Evolutionary conservation across 1,140 invertebrate species (phyloP).

Genomic region (Drosophila repleta): DNA sequence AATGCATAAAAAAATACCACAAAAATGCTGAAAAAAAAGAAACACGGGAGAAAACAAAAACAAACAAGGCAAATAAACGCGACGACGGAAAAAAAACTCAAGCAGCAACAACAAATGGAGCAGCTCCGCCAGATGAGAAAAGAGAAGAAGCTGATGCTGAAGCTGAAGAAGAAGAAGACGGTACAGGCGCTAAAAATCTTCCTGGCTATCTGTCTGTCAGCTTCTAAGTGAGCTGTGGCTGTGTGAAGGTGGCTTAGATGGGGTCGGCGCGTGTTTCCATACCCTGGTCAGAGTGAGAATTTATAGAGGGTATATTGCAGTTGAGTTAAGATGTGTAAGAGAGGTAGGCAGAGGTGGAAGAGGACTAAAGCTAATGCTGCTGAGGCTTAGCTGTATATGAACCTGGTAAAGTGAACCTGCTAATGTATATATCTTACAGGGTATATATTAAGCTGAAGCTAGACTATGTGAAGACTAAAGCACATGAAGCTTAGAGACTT

Average conservation of each 20-base stretch:
- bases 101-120: constrained; percentile 20
- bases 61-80: constrained; percentile 32
- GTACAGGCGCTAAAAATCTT: neutral
- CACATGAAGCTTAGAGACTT: too few species aligned
- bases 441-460: too few species aligned
- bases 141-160: neutral
- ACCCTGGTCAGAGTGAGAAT: neutral
- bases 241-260: neutral
- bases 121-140: constrained; percentile 3
- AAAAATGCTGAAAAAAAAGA: constrained; percentile 8
- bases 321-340: neutral
- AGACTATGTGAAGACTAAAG: too few species aligned
- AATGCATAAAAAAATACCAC: constrained; percentile 66
- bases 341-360: neutral
- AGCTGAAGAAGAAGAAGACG: neutral
- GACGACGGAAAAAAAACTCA: constrained; percentile 17
- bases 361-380: too few species aligned
- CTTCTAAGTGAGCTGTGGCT: constrained; percentile 30
- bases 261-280: neutral
- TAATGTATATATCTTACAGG: too few species aligned
- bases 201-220: constrained; percentile 7
- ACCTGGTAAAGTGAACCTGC: too few species aligned
- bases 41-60: constrained; percentile 5
- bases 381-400: neutral
- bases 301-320: neutral